Evolutionary conservation across 2,888 invertebrate species (phyloP), one percentile per base, ranked within the genome.

Genomic region (Leptopilina drosophilae): DNA sequence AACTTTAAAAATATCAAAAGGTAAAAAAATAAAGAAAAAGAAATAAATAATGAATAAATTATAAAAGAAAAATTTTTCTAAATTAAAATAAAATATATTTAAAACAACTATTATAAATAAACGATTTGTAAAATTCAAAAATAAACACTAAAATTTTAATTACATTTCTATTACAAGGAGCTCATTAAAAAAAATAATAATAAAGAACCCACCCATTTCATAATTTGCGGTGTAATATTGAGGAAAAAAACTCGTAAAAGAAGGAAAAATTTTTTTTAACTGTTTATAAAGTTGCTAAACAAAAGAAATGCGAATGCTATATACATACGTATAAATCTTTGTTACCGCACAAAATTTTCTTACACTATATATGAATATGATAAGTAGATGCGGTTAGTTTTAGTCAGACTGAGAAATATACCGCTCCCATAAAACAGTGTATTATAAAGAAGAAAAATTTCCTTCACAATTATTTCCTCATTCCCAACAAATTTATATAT

Each of bases 361-460:
- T 20, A 5, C n/a, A 62, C 6, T 11, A 49, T 49, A 20, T 62
- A 6, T 42, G 42, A 42, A 66, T 67, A 67, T 46, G 5, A 9
- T 5, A 49, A 67, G 67, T 67, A 67, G 67, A 20, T 67, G 67
- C 12, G 67, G 67, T 49, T 20, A 46, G 49, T 67, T 67, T 67
- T 46, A 49, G 20, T 42, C 67, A 67, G 67, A 67, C 67, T 15
- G 8, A 8, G 12, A 12, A 12, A 49, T 46, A 46, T 15, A 9
- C 42, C 65, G 40, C 20, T 62, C 62, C 8, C 20, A 59, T 15
- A 59, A 33, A 59, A 59, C 14, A 59, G 20, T 20, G n/a, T 62
- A 20, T 59, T 65, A 33, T 14, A 66, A 42, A 33, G 14, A 14
- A 40, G 65, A 20, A 46, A 67, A 46, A 46, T 46, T 42, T 67